Conservation (phyloP, 2,113 vertebrate species). For the Cygnus atratus region DNA sequence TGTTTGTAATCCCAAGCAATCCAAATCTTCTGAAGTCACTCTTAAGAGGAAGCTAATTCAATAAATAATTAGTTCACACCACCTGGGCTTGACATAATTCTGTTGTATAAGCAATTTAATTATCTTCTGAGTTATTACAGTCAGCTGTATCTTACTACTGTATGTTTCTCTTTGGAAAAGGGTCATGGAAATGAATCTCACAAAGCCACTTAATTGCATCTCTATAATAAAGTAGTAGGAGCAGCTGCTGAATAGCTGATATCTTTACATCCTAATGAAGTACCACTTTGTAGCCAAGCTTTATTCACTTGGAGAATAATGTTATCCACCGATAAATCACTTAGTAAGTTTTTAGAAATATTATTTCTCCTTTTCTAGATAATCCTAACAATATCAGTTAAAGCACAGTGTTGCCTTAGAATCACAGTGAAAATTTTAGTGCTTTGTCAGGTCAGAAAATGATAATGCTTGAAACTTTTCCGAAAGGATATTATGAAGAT, state of each 20-base stretch:
- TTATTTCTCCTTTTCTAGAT: background rate
- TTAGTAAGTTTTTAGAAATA: background rate
- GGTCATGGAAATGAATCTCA: background rate
- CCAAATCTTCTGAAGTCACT: background rate
- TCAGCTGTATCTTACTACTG: background rate
- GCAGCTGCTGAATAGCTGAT: background rate
- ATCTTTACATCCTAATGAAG: background rate
- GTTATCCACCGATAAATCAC: background rate
- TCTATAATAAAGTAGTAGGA: background rate
- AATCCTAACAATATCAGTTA: background rate
- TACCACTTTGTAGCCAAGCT: background rate
- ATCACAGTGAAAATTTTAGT: background rate
- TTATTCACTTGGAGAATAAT: background rate
- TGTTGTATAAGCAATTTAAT: background rate
- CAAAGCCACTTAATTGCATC: background rate
- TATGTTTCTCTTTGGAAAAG: background rate
- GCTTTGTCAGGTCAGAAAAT: background rate
- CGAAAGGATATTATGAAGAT: background rate
- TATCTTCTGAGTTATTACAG: background rate
- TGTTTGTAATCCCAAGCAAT: background rate
- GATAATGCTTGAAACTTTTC: background rate
- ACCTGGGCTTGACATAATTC: background rate
- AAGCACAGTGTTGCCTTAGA: background rate
- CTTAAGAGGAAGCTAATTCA: background rate
- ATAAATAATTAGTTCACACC: background rate